phyloP scores from a whole-genome alignment of 2,797 vertebrate species.

The Nasua narica region DNA sequence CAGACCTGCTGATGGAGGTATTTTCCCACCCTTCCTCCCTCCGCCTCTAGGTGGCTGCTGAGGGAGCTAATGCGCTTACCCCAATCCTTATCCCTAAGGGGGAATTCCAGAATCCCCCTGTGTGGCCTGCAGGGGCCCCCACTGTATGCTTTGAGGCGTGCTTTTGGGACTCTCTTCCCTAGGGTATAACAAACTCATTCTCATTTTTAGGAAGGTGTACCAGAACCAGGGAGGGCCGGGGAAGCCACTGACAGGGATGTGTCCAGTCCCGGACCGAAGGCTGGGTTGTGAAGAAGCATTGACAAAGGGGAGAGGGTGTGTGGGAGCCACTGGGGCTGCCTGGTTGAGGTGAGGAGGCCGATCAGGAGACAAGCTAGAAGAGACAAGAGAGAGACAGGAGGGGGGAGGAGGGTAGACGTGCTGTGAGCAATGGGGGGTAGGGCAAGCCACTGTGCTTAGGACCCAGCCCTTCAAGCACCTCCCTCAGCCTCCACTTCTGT shows the following conservation, averaged over 20 bases:
- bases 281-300: not conserved
- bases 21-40: not conserved
- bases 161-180: not conserved
- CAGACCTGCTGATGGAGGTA: not conserved
- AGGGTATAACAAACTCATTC: not conserved
- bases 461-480: fast-evolving
- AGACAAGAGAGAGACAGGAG: no score
- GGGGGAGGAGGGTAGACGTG: fast-evolving
- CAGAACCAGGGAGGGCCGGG: fast-evolving
- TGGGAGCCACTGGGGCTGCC: not conserved
- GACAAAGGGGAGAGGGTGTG: not conserved
- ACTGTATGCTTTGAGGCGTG: not conserved
- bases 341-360: not conserved
- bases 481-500: no score
- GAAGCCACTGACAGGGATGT: not conserved
- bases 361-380: no score
- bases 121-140: not conserved
- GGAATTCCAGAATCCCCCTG: not conserved
- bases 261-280: not conserved
- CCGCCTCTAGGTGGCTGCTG: fast-evolving
- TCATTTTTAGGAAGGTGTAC: not conserved
- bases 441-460: fast-evolving
- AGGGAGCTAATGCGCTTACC: no score
- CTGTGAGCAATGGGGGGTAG: no score
- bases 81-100: not conserved